Conservation (phyloP, 2,888 invertebrate genomes). For the Drosophila heteroneura region DNA sequence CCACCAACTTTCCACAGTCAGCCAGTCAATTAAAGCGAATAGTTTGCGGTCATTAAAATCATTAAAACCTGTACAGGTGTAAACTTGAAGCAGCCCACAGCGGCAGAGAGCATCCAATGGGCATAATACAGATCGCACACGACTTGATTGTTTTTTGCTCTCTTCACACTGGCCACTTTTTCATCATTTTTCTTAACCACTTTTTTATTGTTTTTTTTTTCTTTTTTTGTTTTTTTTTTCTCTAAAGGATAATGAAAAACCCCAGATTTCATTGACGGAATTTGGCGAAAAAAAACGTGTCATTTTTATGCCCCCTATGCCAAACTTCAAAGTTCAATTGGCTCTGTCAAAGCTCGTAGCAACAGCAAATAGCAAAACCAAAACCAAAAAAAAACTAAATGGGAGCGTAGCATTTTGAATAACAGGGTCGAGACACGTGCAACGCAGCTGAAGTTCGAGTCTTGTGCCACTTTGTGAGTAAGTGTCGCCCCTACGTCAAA, state of each 20-base stretch:
- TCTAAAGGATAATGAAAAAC: background rate
- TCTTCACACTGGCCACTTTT: background rate
- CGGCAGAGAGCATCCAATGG: background rate
- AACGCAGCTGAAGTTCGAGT: background rate
- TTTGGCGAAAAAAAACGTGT: background rate
- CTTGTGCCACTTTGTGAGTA: background rate
- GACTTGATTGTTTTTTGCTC: background rate
- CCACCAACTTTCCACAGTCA: background rate
- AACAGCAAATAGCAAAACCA: background rate
- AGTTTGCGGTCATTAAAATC: background rate
- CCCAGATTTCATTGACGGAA: background rate
- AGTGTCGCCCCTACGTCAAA: background rate
- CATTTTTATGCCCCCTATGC: background rate
- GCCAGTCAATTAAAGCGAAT: constrained; percentile 3
- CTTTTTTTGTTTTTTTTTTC: background rate
- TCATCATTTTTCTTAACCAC: background rate
- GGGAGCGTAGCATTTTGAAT: background rate
- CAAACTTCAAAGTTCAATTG: background rate
- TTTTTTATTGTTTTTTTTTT: background rate
- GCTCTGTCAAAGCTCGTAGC: background rate
- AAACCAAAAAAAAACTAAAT: background rate
- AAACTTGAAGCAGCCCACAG: background rate
- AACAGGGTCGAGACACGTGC: background rate
- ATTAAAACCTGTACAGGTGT: background rate
- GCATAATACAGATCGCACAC: background rate